These are phyloP conservation scores for Anneissia japonica DNA, from an alignment of 35 echinoderm and acorn worm species.

Conservation along the genomic window DNA sequence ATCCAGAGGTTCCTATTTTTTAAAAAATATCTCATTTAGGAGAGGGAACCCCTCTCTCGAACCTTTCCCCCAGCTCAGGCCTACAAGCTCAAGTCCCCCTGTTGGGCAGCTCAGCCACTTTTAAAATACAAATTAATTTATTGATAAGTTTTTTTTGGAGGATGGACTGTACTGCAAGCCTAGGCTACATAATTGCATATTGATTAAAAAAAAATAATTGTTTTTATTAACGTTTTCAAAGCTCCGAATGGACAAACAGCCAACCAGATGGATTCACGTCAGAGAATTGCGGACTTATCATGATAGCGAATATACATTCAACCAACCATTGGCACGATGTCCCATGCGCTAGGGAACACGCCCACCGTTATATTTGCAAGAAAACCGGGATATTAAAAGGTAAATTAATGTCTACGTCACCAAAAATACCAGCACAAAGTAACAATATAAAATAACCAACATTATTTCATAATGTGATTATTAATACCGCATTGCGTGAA, in stretches of 20 bases:
- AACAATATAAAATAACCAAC: too few relatives aligned
- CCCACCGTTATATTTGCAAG: slow-evolving; percentile 81
- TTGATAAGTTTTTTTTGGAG: neutral
- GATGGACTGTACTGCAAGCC: neutral
- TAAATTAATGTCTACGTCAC: too few relatives aligned
- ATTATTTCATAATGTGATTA: too few relatives aligned
- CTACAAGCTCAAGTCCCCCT: too few relatives aligned
- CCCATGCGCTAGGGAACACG: slow-evolving; percentile 78
- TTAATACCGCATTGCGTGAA: too few relatives aligned
- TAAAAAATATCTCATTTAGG: too few relatives aligned
- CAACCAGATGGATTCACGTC: slow-evolving; percentile 81
- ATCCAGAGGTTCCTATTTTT: too few relatives aligned
- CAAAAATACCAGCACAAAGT: too few relatives aligned
- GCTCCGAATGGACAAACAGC: slow-evolving; percentile 33
- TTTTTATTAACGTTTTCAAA: neutral
- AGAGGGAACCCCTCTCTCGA: too few relatives aligned
- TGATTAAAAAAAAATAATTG: neutral
- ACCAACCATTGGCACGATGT: slow-evolving; percentile 99
- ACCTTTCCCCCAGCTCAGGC: too few relatives aligned
- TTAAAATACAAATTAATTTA: too few relatives aligned
- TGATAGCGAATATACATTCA: slow-evolving; percentile 72
- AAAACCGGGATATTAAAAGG: slow-evolving; percentile 21
- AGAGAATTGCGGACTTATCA: slow-evolving; percentile 75
- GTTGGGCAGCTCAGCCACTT: too few relatives aligned
- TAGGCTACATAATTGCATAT: neutral